Evolutionary conservation across 2,113 vertebrate species (phyloP).

Genomic region (Oceanodroma tethys): DNA sequence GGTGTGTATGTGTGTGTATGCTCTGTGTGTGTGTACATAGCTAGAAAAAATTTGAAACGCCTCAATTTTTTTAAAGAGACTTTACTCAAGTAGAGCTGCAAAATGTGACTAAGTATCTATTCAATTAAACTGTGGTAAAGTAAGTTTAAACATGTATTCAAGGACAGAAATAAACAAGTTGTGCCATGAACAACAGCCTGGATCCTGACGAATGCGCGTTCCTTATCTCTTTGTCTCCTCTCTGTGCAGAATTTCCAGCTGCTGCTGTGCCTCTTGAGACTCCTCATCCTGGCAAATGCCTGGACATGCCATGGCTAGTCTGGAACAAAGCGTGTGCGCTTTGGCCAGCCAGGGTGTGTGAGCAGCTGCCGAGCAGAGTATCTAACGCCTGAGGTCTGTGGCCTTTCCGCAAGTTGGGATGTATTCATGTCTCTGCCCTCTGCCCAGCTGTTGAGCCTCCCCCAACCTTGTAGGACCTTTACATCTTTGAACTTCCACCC

Average conservation of each 20-base stretch:
- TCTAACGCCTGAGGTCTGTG: accelerated
- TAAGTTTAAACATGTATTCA: not conserved
- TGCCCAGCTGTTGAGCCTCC: not conserved
- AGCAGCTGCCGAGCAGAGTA: not conserved
- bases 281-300: not conserved
- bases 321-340: not conserved
- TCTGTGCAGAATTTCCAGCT: not conserved
- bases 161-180: not conserved
- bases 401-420: not conserved
- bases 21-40: not conserved
- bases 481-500: not conserved
- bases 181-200: not conserved
- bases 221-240: not conserved
- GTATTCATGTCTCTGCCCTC: not conserved
- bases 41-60: not conserved
- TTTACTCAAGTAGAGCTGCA: not conserved
- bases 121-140: not conserved
- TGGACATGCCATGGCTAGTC: not conserved
- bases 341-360: not conserved
- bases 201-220: accelerated
- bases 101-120: not conserved
- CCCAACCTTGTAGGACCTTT: not conserved
- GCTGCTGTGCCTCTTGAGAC: not conserved
- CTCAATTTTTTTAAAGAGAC: not conserved
- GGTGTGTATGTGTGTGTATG: not conserved